Conservation (phyloP, 2,797 vertebrate genomes). For the Anas flavirostris region DNA sequence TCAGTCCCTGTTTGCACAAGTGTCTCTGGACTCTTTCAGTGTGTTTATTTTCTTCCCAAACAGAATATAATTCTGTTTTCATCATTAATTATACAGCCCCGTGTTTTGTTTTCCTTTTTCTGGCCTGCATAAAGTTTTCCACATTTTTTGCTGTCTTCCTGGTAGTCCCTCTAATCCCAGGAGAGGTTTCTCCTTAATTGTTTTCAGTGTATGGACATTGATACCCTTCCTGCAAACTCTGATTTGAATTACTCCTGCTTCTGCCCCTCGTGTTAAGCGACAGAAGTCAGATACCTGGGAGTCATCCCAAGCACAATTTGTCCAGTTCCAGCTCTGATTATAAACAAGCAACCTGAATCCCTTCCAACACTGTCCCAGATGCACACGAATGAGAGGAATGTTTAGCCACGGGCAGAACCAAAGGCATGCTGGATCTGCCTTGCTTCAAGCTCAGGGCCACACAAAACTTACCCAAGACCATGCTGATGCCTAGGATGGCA, state of each 20-base stretch:
- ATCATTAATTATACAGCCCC: conserved; percentile 4
- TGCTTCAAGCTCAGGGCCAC: not conserved
- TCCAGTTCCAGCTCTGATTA: not conserved
- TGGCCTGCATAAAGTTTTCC: not conserved
- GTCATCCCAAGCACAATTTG: not conserved
- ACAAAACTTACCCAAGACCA: conserved; percentile 25
- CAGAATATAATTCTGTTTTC: not conserved
- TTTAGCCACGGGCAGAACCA: not conserved
- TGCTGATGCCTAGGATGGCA: not conserved
- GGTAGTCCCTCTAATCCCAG: not conserved
- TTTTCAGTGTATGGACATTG: not conserved
- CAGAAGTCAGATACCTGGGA: not conserved
- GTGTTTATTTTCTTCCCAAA: not conserved
- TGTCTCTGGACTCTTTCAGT: not conserved
- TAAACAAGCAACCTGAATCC: not conserved
- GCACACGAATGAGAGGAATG: not conserved
- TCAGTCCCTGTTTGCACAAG: not conserved
- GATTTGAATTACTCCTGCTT: not conserved
- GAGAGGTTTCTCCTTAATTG: not conserved
- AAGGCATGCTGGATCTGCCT: not conserved
- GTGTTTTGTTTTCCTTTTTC: not conserved
- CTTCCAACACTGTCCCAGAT: not conserved
- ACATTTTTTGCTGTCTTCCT: not conserved
- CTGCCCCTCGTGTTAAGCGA: not conserved
- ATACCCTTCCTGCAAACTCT: not conserved